A percentile compares a stretch with the other conserved stretches of the same genome.
Conservation (phyloP, 2,888 invertebrate genomes). For the Euplagia quadripunctaria region DNA sequence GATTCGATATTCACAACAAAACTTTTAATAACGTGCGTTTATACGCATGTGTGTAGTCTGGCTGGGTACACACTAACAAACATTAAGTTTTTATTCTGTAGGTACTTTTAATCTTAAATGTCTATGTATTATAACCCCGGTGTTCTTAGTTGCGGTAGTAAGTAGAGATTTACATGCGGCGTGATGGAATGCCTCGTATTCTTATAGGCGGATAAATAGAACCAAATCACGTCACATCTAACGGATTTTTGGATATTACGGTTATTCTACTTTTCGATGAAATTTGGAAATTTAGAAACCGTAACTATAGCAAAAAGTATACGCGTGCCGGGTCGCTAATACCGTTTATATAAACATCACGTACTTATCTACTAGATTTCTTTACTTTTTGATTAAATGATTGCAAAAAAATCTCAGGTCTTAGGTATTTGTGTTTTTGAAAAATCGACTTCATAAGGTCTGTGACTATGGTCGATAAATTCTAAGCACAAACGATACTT, state of each 20-base stretch:
- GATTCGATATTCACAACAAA: no score
- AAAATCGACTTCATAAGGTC: background rate
- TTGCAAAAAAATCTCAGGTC: background rate
- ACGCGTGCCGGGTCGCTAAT: constrained; percentile 72
- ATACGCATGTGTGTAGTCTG: background rate
- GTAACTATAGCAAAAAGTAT: constrained; percentile 65
- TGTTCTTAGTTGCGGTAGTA: constrained; percentile 17
- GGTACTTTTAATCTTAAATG: constrained; percentile 4
- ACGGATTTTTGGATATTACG: constrained; percentile 60
- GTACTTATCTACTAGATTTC: constrained; percentile 45
- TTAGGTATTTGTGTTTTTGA: background rate
- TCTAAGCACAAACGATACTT: background rate
- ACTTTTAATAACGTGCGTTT: no score
- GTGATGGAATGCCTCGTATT: constrained; percentile 42
- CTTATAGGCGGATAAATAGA: constrained; percentile 44
- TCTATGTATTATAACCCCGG: constrained; percentile 18
- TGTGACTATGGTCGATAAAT: background rate
- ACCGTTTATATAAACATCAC: constrained; percentile 67
- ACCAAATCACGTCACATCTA: constrained; percentile 52
- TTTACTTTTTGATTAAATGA: constrained; percentile 29
- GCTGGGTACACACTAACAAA: background rate
- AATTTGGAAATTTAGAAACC: constrained; percentile 67
- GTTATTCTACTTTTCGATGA: constrained; percentile 60
- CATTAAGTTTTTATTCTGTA: background rate
- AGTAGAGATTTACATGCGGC: constrained; percentile 44